Evolutionary conservation across 2,888 invertebrate genomes (phyloP).

Genomic region (Clitarchus hookeri): DNA sequence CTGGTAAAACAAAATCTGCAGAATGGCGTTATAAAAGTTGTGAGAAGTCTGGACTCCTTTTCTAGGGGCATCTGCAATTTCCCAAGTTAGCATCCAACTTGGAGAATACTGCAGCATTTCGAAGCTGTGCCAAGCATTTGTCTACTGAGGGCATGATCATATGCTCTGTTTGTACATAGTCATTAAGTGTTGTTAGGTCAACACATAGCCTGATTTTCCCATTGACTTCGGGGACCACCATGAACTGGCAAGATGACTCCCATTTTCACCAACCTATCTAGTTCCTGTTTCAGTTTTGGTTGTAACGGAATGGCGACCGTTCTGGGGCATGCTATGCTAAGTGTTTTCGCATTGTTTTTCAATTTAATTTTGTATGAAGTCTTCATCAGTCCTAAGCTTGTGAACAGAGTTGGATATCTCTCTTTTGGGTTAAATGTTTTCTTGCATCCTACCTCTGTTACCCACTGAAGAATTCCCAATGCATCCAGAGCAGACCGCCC

Average conservation of each 20-base stretch:
- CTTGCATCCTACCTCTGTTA: not conserved
- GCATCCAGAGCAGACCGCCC: not conserved
- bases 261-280: too few species aligned
- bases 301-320: too few species aligned
- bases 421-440: not conserved
- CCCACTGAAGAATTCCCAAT: not conserved
- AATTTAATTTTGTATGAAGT: too few species aligned
- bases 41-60: not conserved
- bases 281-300: too few species aligned
- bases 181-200: not conserved
- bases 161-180: not conserved
- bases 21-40: not conserved
- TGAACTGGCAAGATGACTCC: too few species aligned
- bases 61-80: not conserved
- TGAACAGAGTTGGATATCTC: too few species aligned
- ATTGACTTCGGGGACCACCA: not conserved
- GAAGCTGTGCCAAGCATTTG: not conserved
- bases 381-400: too few species aligned
- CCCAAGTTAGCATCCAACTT: conserved; percentile 5
- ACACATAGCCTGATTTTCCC: conserved; percentile 18
- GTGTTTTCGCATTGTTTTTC: too few species aligned
- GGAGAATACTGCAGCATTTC: too few species aligned
- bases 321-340: too few species aligned
- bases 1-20: not conserved
- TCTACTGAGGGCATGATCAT: not conserved